Conservation (phyloP, 2,797 vertebrate genomes). For the Todus mexicanus region DNA sequence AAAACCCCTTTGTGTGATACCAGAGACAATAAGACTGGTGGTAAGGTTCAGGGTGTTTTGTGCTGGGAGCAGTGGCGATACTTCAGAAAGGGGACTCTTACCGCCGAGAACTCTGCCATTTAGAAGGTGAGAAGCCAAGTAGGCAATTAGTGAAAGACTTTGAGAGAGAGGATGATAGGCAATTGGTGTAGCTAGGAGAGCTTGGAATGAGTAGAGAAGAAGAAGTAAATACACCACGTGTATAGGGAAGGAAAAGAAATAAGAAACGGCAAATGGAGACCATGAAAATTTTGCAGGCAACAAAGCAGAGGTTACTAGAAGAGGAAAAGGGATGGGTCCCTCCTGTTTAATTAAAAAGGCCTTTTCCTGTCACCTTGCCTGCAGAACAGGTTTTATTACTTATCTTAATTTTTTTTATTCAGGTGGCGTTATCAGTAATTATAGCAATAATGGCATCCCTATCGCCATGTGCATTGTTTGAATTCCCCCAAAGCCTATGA, state of each 20-base stretch:
- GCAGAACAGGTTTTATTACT: slow-evolving; percentile 36
- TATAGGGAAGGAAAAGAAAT: background rate
- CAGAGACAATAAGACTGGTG: background rate
- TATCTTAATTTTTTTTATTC: background rate
- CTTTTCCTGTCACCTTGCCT: slow-evolving; percentile 33
- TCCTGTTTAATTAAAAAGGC: background rate
- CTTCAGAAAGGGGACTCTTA: background rate
- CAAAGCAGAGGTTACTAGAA: background rate
- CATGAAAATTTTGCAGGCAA: background rate
- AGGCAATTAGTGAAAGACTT: background rate
- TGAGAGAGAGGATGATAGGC: background rate
- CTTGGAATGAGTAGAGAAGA: background rate
- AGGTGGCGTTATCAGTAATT: background rate
- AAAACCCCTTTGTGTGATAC: background rate
- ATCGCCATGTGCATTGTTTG: background rate
- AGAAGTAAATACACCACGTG: background rate
- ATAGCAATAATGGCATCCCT: background rate
- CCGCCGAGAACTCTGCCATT: background rate
- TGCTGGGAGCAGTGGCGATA: background rate
- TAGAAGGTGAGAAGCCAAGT: background rate
- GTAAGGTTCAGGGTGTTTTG: background rate
- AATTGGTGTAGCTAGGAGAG: background rate
- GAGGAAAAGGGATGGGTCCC: slow-evolving; percentile 16
- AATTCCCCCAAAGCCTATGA: background rate
- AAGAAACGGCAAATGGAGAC: background rate